Conservation (phyloP, 2,888 invertebrate species). For the Vanessa cardui region DNA sequence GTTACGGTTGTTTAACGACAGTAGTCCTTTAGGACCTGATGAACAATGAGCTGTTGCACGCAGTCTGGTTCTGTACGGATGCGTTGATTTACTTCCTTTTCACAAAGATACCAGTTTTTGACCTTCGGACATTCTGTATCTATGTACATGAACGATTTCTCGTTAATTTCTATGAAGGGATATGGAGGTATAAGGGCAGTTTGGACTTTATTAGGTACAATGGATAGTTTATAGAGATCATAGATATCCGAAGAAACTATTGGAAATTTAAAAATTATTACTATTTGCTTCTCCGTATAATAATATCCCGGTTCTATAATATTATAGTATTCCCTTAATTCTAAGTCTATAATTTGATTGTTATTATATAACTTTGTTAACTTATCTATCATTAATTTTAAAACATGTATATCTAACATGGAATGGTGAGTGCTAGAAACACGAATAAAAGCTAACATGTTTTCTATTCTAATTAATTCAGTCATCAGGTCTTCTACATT, state of each 20-base stretch:
- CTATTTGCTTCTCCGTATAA: background rate
- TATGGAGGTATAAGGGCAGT: too few relatives aligned
- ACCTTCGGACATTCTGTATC: background rate
- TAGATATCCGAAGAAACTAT: background rate
- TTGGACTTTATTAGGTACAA: slow-evolving; percentile 1
- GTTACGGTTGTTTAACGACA: too few relatives aligned
- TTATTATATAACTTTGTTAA: background rate
- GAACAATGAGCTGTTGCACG: too few relatives aligned
- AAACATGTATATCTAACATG: slow-evolving; percentile 26
- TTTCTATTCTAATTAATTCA: slow-evolving; percentile 39
- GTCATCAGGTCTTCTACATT: slow-evolving; percentile 33
- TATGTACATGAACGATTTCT: slow-evolving; percentile 11
- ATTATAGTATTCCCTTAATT: background rate
- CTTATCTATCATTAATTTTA: too few relatives aligned
- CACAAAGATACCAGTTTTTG: too few relatives aligned
- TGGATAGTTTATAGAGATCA: background rate
- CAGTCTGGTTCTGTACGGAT: too few relatives aligned
- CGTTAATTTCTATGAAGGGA: slow-evolving; percentile 1
- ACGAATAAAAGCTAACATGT: slow-evolving; percentile 39
- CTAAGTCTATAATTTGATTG: background rate
- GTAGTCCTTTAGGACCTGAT: too few relatives aligned
- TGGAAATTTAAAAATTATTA: background rate
- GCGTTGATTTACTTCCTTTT: too few relatives aligned
- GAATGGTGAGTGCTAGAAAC: slow-evolving; percentile 36
- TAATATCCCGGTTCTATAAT: background rate